Conservation (phyloP, 1,140 invertebrate genomes). For the Calliopsis andreniformis region DNA sequence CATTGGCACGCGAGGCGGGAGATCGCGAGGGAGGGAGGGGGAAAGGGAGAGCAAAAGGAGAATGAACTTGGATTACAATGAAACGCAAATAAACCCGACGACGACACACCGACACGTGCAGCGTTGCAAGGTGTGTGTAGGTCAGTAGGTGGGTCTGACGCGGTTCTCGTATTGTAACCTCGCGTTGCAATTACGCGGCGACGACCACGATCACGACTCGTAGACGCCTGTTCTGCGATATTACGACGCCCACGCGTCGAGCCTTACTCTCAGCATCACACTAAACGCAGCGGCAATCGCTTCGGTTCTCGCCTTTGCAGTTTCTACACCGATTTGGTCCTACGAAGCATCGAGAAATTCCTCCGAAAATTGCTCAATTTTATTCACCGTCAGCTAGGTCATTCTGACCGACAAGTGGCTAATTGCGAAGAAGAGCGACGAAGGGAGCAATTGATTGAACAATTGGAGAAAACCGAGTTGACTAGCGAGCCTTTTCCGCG, state of each 20-base stretch:
- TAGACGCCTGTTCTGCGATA: slow-evolving; percentile 15
- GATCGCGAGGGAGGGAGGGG: background rate
- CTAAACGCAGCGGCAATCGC: background rate
- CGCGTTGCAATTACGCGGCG: slow-evolving; percentile 24
- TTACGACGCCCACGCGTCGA: background rate
- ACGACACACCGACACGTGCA: background rate
- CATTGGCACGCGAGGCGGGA: slow-evolving; percentile 65
- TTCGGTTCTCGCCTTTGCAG: background rate
- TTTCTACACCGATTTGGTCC: background rate
- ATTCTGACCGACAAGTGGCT: background rate
- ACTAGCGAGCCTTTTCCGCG: background rate
- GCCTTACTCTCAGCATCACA: no score
- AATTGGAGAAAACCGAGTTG: background rate
- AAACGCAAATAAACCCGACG: slow-evolving; percentile 65
- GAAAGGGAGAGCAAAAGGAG: slow-evolving; percentile 51
- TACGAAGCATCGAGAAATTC: no score
- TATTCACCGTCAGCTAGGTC: no score
- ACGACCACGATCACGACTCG: background rate
- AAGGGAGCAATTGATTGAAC: slow-evolving; percentile 1
- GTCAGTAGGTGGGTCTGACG: slow-evolving; percentile 31
- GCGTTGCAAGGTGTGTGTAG: slow-evolving; percentile 17
- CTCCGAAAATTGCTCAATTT: no score
- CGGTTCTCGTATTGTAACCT: background rate
- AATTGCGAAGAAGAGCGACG: background rate
- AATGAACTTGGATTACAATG: slow-evolving; percentile 71